Conservation (phyloP, 2,113 vertebrate species). For the Zapornia atra region DNA sequence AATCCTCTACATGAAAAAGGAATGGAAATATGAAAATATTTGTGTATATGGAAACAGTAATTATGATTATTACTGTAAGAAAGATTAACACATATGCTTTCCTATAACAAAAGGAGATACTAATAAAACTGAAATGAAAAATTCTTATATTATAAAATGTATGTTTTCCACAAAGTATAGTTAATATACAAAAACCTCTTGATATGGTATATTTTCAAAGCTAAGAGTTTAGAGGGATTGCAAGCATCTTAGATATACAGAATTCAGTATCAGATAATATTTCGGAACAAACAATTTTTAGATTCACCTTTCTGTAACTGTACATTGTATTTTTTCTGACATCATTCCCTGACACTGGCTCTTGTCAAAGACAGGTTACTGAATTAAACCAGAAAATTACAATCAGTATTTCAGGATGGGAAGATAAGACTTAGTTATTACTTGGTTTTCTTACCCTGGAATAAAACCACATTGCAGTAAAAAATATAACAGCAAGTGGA, state of each 20-base stretch:
- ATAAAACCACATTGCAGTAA: neutral
- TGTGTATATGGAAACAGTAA: neutral
- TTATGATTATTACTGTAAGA: neutral
- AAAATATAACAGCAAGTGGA: neutral
- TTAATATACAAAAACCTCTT: neutral
- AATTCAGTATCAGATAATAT: neutral
- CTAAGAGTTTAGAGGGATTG: neutral
- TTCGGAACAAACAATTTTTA: neutral
- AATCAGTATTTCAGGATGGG: neutral
- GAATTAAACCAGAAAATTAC: conserved; percentile 2
- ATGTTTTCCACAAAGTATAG: neutral
- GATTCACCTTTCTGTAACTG: neutral
- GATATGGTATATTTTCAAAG: neutral
- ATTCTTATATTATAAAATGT: neutral
- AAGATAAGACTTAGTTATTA: neutral
- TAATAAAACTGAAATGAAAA: neutral
- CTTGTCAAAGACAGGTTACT: neutral
- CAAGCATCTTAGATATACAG: neutral
- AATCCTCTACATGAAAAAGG: neutral
- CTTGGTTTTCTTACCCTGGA: neutral
- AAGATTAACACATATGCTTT: neutral
- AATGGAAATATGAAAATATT: neutral
- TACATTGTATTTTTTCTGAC: neutral
- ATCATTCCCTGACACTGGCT: neutral
- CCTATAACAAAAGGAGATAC: neutral